Evolutionary conservation across 92 coral and sea anemone species (phyloP).

Genomic region (Actinernus sp.): DNA sequence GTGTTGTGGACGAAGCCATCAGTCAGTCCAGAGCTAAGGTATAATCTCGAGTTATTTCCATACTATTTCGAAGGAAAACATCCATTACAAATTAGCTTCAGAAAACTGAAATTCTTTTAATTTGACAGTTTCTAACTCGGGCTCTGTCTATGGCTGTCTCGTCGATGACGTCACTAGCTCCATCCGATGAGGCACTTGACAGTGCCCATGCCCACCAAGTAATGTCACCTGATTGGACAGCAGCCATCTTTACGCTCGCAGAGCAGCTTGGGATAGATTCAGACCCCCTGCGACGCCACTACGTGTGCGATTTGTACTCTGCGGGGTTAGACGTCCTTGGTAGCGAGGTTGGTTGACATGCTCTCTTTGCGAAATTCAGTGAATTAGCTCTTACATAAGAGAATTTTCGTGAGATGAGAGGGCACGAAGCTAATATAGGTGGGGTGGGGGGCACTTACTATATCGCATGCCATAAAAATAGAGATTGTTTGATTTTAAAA

Average conservation of each 20-base stretch:
- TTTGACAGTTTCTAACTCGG: slow-evolving; percentile 77
- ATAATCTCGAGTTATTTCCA: no score
- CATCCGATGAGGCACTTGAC: slow-evolving; percentile 4
- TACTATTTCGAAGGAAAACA: no score
- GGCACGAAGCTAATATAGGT: no score
- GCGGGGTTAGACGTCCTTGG: slow-evolving; percentile 81
- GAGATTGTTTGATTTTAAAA: no score
- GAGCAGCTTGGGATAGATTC: slow-evolving; percentile 87
- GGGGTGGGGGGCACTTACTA: no score
- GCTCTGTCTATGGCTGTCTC: slow-evolving; percentile 69
- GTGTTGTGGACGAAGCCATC: slow-evolving; percentile 67
- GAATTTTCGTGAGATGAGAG: no score
- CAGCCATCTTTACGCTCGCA: slow-evolving; percentile 69
- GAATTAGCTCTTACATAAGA: no score
- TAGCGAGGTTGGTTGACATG: slow-evolving; percentile 69
- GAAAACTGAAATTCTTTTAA: no score
- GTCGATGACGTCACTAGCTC: slow-evolving; percentile 37
- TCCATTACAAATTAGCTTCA: no score
- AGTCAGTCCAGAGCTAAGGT: slow-evolving; percentile 85
- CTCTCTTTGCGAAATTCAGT: no score
- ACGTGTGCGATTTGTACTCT: slow-evolving; percentile 82
- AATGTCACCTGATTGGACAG: slow-evolving; percentile 72
- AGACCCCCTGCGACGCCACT: slow-evolving; percentile 73
- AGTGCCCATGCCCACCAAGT: slow-evolving; percentile 15
- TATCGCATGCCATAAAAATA: no score